Base-by-base conservation (phyloP, 2,797 vertebrate species). In the Tachyglossus aculeatus region DNA sequence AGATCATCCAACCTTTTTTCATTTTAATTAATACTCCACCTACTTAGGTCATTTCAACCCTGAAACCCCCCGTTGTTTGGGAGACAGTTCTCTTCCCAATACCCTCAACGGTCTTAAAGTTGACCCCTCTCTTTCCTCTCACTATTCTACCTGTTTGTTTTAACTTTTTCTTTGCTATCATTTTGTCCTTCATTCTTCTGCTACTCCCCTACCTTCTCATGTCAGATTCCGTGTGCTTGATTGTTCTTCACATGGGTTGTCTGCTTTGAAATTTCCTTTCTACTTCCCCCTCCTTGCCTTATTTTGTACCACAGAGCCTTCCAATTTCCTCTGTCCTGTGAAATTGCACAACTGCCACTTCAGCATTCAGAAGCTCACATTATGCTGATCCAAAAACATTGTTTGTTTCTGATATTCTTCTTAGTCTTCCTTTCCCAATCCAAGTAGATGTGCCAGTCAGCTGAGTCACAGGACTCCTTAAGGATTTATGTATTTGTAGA, bases 1-100 rank as follows among this genome's bases (percentile, higher is more conserved):
- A 57, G 54, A 52, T 55, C 67, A 55, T 22, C 18, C 2, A 19
- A 15, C n/a, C n/a, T 47, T n/a, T 67, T 29, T 39, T 53, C 29
- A 29, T 67, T 62, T 62, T 61, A 55, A 15, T 61, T 32, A 53
- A 55, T 73, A 37, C 53, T 63, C 63, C 47, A 41, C 54, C n/a
- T 67, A 5, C 58, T 60, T 36, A 16, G 27, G 14, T 56, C 52
- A 69, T 15, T 27, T 41, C 60, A 22, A 6, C 34, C 50, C 40
- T 9, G 45, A 50, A 31, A 29, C 47, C 67, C 48, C 27, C 34
- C 40, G 22, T n/a, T 9, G 15, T 29, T 55, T 47, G 31, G 33
- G 1, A 25, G 24, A 9, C 36, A 24, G 29, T 19, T 36, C n/a
- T n/a, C n/a, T n/a, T n/a, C n/a, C n/a, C n/a, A n/a, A n/a, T n/a